A percentile compares a stretch with the other conserved stretches of the same genome.
Conservation (phyloP, 2,888 invertebrate species). For the Tetranychus piercei region DNA sequence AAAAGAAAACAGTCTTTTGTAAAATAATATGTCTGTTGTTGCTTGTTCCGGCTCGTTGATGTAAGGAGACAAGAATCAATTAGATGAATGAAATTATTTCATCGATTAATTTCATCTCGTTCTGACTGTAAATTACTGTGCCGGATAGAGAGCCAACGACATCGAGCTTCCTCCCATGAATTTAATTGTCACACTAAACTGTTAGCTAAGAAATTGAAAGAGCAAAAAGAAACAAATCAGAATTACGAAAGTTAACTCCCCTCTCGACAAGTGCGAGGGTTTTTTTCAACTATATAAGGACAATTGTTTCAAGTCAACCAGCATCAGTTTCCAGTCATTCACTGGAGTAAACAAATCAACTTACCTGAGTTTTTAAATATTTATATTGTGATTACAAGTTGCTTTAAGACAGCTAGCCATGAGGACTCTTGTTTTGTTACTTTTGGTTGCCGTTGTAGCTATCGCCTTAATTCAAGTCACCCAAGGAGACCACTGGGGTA, state of each 20-base stretch:
- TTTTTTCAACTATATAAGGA: neutral
- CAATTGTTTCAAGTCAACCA: neutral
- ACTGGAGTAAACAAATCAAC: neutral
- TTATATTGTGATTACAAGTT: no score
- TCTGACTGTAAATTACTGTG: neutral
- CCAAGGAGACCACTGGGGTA: constrained; percentile 9
- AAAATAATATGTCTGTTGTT: neutral
- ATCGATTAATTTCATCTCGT: neutral
- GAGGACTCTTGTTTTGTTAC: neutral
- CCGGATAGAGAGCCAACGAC: neutral
- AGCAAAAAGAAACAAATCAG: neutral
- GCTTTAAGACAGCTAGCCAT: neutral
- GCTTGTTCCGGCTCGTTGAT: neutral
- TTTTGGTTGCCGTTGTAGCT: neutral
- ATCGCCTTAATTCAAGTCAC: neutral
- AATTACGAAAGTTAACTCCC: neutral
- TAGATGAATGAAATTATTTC: neutral
- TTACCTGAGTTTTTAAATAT: no score
- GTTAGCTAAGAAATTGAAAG: neutral
- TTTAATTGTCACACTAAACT: neutral
- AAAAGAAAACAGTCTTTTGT: no score
- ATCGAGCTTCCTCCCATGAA: neutral
- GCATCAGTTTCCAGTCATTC: neutral
- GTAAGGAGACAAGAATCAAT: neutral
- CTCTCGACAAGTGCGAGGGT: neutral